Evolutionary conservation across 2,888 invertebrate genomes (phyloP).

Genomic region (Chrysolina haemoptera): DNA sequence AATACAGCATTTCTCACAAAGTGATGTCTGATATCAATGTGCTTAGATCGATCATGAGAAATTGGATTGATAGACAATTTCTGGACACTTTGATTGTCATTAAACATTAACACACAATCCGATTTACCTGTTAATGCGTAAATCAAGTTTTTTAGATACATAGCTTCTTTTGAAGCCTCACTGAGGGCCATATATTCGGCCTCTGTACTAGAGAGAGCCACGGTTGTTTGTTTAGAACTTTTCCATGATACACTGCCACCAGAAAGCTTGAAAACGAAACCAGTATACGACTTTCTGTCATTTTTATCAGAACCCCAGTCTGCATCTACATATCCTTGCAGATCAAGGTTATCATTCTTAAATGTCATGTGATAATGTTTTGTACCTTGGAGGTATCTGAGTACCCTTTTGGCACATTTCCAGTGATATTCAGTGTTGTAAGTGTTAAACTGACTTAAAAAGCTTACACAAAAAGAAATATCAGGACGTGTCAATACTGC

Average conservation of each 20-base stretch:
- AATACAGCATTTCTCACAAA: slow-evolving; percentile 40
- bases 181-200: slow-evolving; percentile 56
- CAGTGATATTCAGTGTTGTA: slow-evolving; percentile 35
- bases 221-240: slow-evolving; percentile 56
- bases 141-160: slow-evolving; percentile 46
- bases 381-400: slow-evolving; percentile 43
- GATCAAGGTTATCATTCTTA: slow-evolving; percentile 24
- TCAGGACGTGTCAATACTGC: slow-evolving; percentile 45
- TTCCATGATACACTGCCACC: slow-evolving; percentile 55
- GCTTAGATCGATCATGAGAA: slow-evolving; percentile 45
- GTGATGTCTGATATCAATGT: slow-evolving; percentile 51
- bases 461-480: slow-evolving; percentile 40
- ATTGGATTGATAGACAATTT: slow-evolving; percentile 46
- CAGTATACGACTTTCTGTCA: slow-evolving; percentile 65
- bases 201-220: slow-evolving; percentile 57
- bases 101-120: slow-evolving; percentile 33
- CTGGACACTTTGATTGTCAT: slow-evolving; percentile 51
- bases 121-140: slow-evolving; percentile 34
- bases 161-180: slow-evolving; percentile 53
- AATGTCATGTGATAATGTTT: slow-evolving; percentile 45
- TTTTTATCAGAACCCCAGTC: slow-evolving; percentile 43
- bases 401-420: slow-evolving; percentile 43
- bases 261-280: slow-evolving; percentile 54
- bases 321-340: slow-evolving; percentile 47
- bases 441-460: slow-evolving; percentile 46